A percentile compares a stretch with the other conserved stretches of the same genome.
Conservation (phyloP, 1,140 invertebrate species). For the Conopomorpha cramerella region DNA sequence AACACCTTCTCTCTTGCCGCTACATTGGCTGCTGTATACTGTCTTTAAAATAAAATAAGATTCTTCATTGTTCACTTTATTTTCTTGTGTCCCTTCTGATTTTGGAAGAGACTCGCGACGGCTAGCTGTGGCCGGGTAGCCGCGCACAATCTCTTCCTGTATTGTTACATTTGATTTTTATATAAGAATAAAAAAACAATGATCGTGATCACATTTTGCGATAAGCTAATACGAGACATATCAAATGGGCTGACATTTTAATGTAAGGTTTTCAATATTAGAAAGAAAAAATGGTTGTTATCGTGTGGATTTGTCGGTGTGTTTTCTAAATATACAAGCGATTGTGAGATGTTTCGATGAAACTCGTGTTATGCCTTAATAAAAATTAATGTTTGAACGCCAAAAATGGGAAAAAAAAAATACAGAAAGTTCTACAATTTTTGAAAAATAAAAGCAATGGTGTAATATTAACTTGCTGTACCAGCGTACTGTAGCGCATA, state of each 20-base stretch:
- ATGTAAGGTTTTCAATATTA: too few relatives aligned
- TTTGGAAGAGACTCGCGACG: slow-evolving; percentile 24
- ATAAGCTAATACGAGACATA: slow-evolving; percentile 53
- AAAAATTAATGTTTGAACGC: slow-evolving; percentile 33
- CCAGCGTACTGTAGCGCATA: too few relatives aligned
- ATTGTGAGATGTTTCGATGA: too few relatives aligned
- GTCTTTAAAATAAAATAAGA: too few relatives aligned
- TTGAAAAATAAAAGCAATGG: too few relatives aligned
- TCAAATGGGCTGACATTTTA: slow-evolving; percentile 55
- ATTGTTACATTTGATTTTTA: slow-evolving; percentile 18
- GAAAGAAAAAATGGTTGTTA: too few relatives aligned
- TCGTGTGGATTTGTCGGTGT: not conserved
- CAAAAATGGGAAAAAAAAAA: too few relatives aligned
- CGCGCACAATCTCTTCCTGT: slow-evolving; percentile 21
- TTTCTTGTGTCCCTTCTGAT: slow-evolving; percentile 15
- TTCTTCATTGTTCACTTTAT: not conserved
- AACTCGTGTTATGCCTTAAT: slow-evolving; percentile 40
- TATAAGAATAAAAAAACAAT: too few relatives aligned
- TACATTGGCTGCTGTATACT: too few relatives aligned
- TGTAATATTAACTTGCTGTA: too few relatives aligned
- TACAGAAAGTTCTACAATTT: too few relatives aligned
- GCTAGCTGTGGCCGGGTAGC: slow-evolving; percentile 52
- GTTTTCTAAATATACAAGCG: not conserved
- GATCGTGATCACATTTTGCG: slow-evolving; percentile 50
- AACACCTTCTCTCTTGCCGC: too few relatives aligned